phyloP scores from a whole-genome alignment of 1,140 invertebrate species.

The Drosophila equinoxialis region DNA sequence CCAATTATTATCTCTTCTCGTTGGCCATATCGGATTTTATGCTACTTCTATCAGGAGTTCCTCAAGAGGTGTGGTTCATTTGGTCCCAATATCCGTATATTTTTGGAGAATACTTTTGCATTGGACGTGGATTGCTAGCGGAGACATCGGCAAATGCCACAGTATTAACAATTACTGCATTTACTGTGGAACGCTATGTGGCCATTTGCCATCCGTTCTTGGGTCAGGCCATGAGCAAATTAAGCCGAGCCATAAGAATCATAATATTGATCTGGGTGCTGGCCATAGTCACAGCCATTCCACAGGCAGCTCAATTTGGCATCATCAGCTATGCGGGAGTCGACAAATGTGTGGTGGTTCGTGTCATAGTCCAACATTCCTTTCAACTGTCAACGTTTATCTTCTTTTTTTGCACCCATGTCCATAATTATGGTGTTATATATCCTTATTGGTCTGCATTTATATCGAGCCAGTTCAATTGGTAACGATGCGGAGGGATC shows the following conservation, averaged over 20 bases:
- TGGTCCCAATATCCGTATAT: conserved; percentile 95
- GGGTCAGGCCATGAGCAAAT: conserved; percentile 92
- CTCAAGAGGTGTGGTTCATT: conserved; percentile 93
- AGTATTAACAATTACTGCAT: conserved; percentile 95
- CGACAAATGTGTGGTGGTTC: conserved; percentile 85
- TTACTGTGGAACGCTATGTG: conserved; percentile 97
- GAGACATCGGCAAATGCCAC: conserved; percentile 97
- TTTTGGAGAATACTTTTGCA: conserved; percentile 93
- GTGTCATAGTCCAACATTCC: conserved; percentile 85
- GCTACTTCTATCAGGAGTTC: conserved; percentile 90
- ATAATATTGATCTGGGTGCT: conserved; percentile 89
- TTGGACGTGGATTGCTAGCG: conserved; percentile 91
- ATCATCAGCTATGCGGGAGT: conserved; percentile 84
- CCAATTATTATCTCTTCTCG: conserved; percentile 97
- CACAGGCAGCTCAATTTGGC: conserved; percentile 90
- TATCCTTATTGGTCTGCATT: conserved; percentile 87
- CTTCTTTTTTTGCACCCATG: conserved; percentile 91
- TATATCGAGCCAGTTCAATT: conserved; percentile 83
- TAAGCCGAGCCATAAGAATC: conserved; percentile 87
- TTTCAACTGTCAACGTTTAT: conserved; percentile 90
- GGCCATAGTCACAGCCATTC: conserved; percentile 90
- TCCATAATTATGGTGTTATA: conserved; percentile 89
- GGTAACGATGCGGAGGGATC: conserved; percentile 47
- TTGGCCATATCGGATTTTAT: conserved; percentile 96
- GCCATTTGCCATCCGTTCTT: conserved; percentile 97